These are phyloP conservation scores for Agonopterix alstromeriana DNA, from an alignment of 2,888 invertebrate species.

Conservation along the genomic window DNA sequence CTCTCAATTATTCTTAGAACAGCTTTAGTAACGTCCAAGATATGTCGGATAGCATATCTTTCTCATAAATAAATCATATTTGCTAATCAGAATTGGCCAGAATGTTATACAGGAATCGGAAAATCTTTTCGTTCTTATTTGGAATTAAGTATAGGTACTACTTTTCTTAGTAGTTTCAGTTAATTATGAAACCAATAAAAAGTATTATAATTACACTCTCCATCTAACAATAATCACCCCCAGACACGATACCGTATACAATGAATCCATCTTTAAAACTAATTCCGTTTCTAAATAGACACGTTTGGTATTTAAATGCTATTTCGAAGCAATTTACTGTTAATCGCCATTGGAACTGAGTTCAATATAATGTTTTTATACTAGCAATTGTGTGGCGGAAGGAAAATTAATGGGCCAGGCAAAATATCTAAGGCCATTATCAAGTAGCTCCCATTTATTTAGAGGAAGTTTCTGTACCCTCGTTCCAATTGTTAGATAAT, in stretches of 20 bases:
- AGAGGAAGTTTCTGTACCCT: conserved; percentile 19
- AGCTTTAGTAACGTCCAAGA: no score
- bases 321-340: conserved; percentile 1
- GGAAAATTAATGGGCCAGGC: conserved; percentile 16
- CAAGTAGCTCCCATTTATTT: conserved; percentile 22
- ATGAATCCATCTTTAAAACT: not conserved
- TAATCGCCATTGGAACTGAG: not conserved
- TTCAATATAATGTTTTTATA: conserved; percentile 6
- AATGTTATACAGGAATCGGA: no score
- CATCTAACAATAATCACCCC: not conserved
- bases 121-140: no score
- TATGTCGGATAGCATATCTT: no score
- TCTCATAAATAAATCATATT: no score
- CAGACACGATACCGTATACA: not conserved
- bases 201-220: not conserved
- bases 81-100: no score
- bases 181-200: conserved; percentile 3
- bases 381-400: conserved; percentile 1
- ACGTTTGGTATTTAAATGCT: not conserved
- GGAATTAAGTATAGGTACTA: no score
- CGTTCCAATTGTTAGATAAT: conserved; percentile 1
- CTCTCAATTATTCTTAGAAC: no score
- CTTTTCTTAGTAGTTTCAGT: no score
- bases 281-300: conserved; percentile 1
- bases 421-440: conserved; percentile 23